phyloP scores from a whole-genome alignment of 2,888 invertebrate species.

The Drosophila quinaria region DNA sequence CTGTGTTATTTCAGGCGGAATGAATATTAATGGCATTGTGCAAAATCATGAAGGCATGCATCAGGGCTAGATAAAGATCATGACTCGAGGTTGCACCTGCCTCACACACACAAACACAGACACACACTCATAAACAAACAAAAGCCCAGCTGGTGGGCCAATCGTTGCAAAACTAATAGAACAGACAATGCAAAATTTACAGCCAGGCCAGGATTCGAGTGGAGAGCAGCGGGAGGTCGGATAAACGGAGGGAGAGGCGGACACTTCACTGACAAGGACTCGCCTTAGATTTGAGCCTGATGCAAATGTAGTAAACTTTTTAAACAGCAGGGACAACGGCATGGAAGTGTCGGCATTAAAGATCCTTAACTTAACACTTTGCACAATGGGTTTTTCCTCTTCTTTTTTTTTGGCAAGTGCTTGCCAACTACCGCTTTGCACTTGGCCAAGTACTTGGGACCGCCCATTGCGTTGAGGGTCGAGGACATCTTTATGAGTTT shows the following conservation, averaged over 20 bases:
- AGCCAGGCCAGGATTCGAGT: slow-evolving; percentile 50
- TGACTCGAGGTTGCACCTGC: slow-evolving; percentile 64
- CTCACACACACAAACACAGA: background rate
- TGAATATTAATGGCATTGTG: slow-evolving; percentile 63
- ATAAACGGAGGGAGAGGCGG: slow-evolving; percentile 1
- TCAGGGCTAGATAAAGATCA: slow-evolving; percentile 52
- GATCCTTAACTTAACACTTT: slow-evolving; percentile 37
- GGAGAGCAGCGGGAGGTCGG: slow-evolving; percentile 49
- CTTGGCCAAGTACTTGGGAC: slow-evolving; percentile 61
- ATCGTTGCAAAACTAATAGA: slow-evolving; percentile 44
- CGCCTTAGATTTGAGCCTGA: slow-evolving; percentile 26
- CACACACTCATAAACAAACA: slow-evolving; percentile 26
- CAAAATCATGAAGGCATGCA: slow-evolving; percentile 56
- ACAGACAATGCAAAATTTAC: slow-evolving; percentile 39
- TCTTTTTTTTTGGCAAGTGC: slow-evolving; percentile 56
- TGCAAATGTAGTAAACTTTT: slow-evolving; percentile 20
- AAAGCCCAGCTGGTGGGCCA: slow-evolving; percentile 57
- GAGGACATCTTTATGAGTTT: slow-evolving; percentile 32
- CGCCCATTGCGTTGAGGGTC: slow-evolving; percentile 42
- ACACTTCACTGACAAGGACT: slow-evolving; percentile 66
- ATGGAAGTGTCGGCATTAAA: slow-evolving; percentile 48
- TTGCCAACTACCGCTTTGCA: slow-evolving; percentile 31
- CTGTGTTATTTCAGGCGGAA: slow-evolving; percentile 48
- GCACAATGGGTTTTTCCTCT: slow-evolving; percentile 31
- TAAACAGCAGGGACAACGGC: slow-evolving; percentile 36